Base-by-base conservation (phyloP, 2,888 invertebrate species). In the Dorcus parallelipipedus region DNA sequence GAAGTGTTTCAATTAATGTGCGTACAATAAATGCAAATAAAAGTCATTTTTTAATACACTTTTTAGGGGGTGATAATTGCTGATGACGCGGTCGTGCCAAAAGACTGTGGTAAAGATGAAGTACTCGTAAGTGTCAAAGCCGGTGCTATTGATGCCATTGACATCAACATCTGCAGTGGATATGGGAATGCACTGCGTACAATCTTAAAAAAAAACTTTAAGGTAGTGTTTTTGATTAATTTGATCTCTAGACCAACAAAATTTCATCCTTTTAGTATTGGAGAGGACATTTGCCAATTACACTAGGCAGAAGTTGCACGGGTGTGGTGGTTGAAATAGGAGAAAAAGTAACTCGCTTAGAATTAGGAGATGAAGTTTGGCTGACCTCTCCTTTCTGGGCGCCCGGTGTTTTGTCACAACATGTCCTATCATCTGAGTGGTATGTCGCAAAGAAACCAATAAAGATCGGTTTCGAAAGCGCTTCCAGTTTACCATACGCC, bases 291-390 rank as follows among this genome's bases (percentile, higher is more conserved):
- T 72, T 83, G 61, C 85, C 86, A 10, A 78, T 86, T 49, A 80
- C 82, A 47, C 72, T 87, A 39, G 87, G 87, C 1, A 79, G 87
- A 62, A 85, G 85, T 70, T 86, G 86, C 70, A 78, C 85, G 8
- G 87, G 87, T 38, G 72, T 85, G 41, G 80, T 87, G 8, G 77
- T 83, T 20, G 85, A 85, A 63, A 79, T 85, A 45, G 87, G 87
- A n/a, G 78, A 76, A 61, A 78, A 78, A 62, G 86, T 86, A 6
- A 78, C 77, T 23, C 77, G 81, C 58, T 80, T 86, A 64, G 84
- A 85, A 67, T 78, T 85, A 20, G 86, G 86, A 2, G 86, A 86
- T 68, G 84, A 84, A 73, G 85, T 86, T 33, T 86, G 84, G 81
- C 72, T 83, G 51, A 78, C 80, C 3, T 78, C 81, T 10, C 84